These are phyloP conservation scores for Cynopterus sphinx DNA, from an alignment of 2,797 vertebrate genomes.

Conservation along the genomic window DNA sequence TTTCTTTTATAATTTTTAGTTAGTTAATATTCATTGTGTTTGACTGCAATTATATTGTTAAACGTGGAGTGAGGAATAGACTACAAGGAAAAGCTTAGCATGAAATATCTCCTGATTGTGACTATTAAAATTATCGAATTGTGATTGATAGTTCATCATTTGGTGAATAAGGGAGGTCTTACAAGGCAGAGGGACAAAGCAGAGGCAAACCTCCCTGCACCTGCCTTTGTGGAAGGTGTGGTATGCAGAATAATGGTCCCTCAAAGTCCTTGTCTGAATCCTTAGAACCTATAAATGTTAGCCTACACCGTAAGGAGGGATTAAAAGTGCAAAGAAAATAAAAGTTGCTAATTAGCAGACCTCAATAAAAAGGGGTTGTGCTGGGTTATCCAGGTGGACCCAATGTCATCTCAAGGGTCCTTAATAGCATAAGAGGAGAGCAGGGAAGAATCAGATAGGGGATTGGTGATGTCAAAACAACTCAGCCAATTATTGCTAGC, in stretches of 20 bases:
- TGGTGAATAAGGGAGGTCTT: background rate
- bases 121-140: background rate
- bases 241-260: background rate
- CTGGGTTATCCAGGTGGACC: background rate
- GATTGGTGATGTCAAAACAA: background rate
- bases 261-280: background rate
- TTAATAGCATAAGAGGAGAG: background rate
- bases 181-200: background rate
- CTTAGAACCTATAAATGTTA: conserved; percentile 4
- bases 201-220: background rate
- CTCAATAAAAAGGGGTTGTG: background rate
- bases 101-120: background rate
- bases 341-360: background rate
- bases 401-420: background rate
- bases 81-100: background rate
- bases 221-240: background rate
- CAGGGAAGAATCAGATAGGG: background rate
- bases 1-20: background rate
- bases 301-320: background rate
- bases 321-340: background rate
- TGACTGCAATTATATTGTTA: background rate
- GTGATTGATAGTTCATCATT: background rate
- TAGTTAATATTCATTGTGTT: background rate
- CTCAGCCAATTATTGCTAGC: background rate
- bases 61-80: background rate